Conservation (phyloP, 2,797 vertebrate genomes). For the Pteropus rufus region DNA sequence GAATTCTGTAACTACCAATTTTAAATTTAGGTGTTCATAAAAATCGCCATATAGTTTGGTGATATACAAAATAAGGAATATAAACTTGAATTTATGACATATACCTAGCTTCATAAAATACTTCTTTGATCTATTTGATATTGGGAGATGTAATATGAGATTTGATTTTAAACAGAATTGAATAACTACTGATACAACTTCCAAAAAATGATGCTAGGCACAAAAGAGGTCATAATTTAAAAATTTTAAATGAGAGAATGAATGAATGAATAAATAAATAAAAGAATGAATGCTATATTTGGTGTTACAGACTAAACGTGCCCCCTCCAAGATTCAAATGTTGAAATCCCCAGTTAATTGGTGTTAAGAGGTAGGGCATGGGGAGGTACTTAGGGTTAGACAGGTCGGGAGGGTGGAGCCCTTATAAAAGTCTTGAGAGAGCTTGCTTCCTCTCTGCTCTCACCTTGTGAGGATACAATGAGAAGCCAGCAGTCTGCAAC, state of each 20-base stretch:
- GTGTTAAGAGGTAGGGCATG: background rate
- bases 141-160: background rate
- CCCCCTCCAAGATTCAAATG: background rate
- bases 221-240: background rate
- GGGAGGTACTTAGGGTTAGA: background rate
- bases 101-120: background rate
- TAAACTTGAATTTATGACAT: background rate
- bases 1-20: background rate
- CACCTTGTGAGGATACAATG: too few relatives aligned
- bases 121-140: background rate
- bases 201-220: background rate
- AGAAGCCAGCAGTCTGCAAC: background rate
- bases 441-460: background rate
- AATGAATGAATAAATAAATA: background rate
- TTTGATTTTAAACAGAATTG: slow-evolving; percentile 28
- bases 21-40: background rate
- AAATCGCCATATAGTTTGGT: background rate
- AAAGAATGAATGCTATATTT: background rate
- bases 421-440: background rate
- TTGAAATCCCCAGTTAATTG: background rate
- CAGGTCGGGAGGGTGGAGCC: background rate
- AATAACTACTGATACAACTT: background rate
- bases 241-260: background rate
- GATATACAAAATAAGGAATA: slow-evolving; percentile 19
- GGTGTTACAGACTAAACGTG: background rate